phyloP scores from a whole-genome alignment of 2,888 invertebrate genomes.

The Meteorus cinctellus region DNA sequence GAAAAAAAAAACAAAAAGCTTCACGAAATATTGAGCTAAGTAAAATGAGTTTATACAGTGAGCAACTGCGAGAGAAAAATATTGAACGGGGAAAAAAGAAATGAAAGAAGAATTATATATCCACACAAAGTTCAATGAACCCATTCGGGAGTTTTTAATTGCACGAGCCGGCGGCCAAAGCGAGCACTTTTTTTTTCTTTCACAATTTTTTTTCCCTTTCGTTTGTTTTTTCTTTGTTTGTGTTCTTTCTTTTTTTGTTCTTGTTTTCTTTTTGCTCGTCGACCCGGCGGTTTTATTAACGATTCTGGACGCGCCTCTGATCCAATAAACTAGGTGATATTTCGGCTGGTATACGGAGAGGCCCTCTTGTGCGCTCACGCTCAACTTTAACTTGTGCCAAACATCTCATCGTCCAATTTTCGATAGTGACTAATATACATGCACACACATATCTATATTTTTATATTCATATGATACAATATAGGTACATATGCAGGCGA shows the following conservation, averaged over 20 bases:
- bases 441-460: conserved; percentile 24
- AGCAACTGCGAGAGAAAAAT: conserved; percentile 36
- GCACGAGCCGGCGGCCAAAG: conserved; percentile 36
- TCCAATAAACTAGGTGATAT: conserved; percentile 45
- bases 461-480: conserved; percentile 20
- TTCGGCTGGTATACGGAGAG: conserved; percentile 31
- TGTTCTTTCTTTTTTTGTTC: conserved; percentile 30
- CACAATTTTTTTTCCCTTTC: conserved; percentile 34
- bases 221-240: conserved; percentile 30
- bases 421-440: conserved; percentile 34
- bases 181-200: conserved; percentile 30
- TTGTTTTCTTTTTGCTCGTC: conserved; percentile 26
- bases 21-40: conserved; percentile 25
- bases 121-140: conserved; percentile 56
- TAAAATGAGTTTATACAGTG: conserved; percentile 20
- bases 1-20: neutral
- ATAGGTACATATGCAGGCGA: conserved; percentile 12
- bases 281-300: conserved; percentile 39
- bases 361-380: conserved; percentile 23
- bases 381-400: conserved; percentile 21
- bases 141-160: conserved; percentile 51
- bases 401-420: conserved; percentile 29
- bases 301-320: conserved; percentile 41
- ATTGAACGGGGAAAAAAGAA: conserved; percentile 29
- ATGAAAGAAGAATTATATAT: conserved; percentile 23